Base-by-base conservation (phyloP, 2,797 vertebrate genomes). In the Cuculus canorus region DNA sequence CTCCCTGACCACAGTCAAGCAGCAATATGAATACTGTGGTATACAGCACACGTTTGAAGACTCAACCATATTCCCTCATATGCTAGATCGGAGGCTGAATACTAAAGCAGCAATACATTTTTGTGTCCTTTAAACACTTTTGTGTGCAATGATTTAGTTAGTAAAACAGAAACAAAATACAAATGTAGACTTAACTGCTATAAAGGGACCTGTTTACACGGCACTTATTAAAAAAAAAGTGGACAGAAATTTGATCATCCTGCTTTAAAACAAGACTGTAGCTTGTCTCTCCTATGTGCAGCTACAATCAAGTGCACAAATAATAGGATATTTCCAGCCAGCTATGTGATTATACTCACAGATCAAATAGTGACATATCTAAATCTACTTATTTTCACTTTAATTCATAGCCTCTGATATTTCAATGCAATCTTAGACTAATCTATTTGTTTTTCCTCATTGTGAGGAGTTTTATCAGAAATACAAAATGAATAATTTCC, bases 351-450 rank as follows among this genome's bases (percentile, higher is more conserved):
- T 84, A 77, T 84, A 41, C 30, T 56, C 59, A 72, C 54, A 84
- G 73, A 86, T 66, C 73, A 93, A 95, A 94, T 82, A 79, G 90
- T 75, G 27, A 37, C 69, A 94, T 18, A 16, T 19, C 43, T 86
- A 89, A 92, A 92, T 76, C 47, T 85, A 82, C 94, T 69, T 90
- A 88, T 82, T 95, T 94, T 84, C 60, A 82, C 39, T 92, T 90
- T 86, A 88, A 95, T 88, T 86, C 53, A 93, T 47, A 45, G 60
- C 23, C 47, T 86, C 50, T 91, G 61, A 83, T 71, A 91, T 73
- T 96, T 82, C 61, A 75, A 35, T 54, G 76, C 54, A 86, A 24
- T 83, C 37, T 72, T 82, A 84, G 54, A 41, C 73, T 54, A 85
- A 81, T 50, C 69, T 82, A 32, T 80, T 92, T 79, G 50, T 5